Evolutionary conservation across 1,140 invertebrate species (phyloP).

Genomic region (Conus ventricosus): DNA sequence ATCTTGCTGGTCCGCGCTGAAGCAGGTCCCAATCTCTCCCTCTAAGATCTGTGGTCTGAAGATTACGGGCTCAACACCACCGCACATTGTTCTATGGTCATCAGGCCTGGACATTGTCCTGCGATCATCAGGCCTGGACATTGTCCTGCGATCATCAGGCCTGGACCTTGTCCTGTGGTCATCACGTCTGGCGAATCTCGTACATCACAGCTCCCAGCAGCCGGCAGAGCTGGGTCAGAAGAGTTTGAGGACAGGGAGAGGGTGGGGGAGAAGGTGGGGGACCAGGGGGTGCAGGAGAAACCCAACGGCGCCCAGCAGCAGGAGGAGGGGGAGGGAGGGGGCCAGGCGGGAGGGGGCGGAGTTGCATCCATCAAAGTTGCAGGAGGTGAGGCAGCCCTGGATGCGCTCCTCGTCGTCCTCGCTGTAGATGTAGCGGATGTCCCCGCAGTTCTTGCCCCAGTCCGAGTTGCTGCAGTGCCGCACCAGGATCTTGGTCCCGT

Average conservation of each 20-base stretch:
- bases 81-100: too few relatives aligned
- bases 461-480: constrained; percentile 59
- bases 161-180: too few relatives aligned
- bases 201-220: too few relatives aligned
- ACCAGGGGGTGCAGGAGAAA: neutral
- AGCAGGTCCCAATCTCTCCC: too few relatives aligned
- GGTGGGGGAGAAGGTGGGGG: neutral
- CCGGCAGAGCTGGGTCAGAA: neutral
- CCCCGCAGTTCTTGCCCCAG: constrained; percentile 67
- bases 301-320: neutral
- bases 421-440: constrained; percentile 54
- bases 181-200: too few relatives aligned
- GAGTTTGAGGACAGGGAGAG: neutral
- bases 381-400: constrained; percentile 58
- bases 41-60: too few relatives aligned
- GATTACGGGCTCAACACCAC: too few relatives aligned
- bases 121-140: too few relatives aligned
- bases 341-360: constrained; percentile 7
- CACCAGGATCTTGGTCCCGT: constrained; percentile 56
- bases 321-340: neutral
- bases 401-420: constrained; percentile 46
- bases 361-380: constrained; percentile 62
- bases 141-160: too few relatives aligned
- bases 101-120: too few relatives aligned
- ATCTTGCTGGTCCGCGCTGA: too few relatives aligned